These are phyloP conservation scores for Callyntrura sp. DNA, from an alignment of 2,888 invertebrate species.

Conservation along the genomic window DNA sequence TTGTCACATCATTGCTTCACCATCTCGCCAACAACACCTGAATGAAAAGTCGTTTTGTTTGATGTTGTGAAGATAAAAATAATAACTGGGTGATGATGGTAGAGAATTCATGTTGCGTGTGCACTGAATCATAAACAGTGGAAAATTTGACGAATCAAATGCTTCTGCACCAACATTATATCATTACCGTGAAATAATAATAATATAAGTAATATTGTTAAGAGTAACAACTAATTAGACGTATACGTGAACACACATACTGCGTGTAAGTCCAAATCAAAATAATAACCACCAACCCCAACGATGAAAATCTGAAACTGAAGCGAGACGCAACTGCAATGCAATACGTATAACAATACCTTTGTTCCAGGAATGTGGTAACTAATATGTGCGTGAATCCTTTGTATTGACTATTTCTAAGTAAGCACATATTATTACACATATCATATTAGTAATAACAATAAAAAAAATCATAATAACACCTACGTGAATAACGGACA, in stretches of 20 bases:
- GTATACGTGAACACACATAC: not conserved
- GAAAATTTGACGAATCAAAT: constrained; percentile 62
- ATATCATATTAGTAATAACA: too few species aligned
- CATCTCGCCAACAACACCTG: not conserved
- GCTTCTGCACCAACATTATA: constrained; percentile 4
- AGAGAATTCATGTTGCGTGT: constrained; percentile 47
- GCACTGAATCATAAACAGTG: constrained; percentile 53
- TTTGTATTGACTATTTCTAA: not conserved
- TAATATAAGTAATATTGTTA: too few species aligned
- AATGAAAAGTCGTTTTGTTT: constrained; percentile 48
- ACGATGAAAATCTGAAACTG: too few species aligned
- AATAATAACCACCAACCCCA: too few species aligned
- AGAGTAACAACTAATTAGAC: too few species aligned
- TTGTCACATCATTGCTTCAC: not conserved
- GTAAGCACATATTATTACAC: too few species aligned
- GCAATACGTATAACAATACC: constrained; percentile 34
- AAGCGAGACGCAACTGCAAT: constrained; percentile 4
- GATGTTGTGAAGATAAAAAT: not conserved
- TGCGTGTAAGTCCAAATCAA: too few species aligned
- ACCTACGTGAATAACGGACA: too few species aligned
- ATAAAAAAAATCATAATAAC: constrained; percentile 25
- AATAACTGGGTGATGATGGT: constrained; percentile 5
- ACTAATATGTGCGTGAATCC: not conserved
- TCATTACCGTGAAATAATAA: not conserved
- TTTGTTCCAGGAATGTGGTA: not conserved